phyloP scores from a whole-genome alignment of 1,140 invertebrate genomes.

The Drosophila kanapiae region DNA sequence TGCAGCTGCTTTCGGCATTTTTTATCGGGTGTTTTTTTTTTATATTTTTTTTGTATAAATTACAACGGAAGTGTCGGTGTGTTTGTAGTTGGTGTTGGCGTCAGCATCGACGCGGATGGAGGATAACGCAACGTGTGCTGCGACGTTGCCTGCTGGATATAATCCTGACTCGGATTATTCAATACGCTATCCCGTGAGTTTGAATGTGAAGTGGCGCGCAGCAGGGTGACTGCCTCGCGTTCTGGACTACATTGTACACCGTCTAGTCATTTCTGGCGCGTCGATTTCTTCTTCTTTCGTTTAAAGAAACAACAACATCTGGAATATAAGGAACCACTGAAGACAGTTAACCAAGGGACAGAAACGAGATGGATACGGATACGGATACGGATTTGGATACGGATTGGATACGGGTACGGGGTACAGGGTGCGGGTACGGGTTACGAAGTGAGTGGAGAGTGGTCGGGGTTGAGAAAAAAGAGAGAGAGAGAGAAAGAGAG shows the following conservation, averaged over 20 bases:
- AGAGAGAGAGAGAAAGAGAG: conserved; percentile 47
- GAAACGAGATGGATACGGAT: conserved; percentile 47
- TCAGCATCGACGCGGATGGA: conserved; percentile 85
- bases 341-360: conserved; percentile 72
- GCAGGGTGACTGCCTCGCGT: conserved; percentile 89
- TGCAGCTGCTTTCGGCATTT: conserved; percentile 40
- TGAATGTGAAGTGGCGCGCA: conserved; percentile 89
- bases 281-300: conserved; percentile 97
- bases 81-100: conserved; percentile 86
- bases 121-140: conserved; percentile 85
- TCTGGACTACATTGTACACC: conserved; percentile 87
- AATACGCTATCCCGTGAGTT: conserved; percentile 89
- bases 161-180: conserved; percentile 86
- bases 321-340: conserved; percentile 86
- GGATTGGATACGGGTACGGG: background rate
- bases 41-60: conserved; percentile 75
- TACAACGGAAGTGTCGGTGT: conserved; percentile 86
- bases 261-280: conserved; percentile 86
- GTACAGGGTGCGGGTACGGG: background rate
- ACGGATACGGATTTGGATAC: conserved; percentile 26
- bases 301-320: conserved; percentile 99
- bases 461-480: conserved; percentile 43
- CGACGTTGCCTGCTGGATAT: conserved; percentile 85
- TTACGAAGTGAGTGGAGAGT: conserved; percentile 23
- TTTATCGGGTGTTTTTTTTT: conserved; percentile 31